Base-by-base conservation (phyloP, 1,140 invertebrate species). In the Caenorhabditis tropicalis region DNA sequence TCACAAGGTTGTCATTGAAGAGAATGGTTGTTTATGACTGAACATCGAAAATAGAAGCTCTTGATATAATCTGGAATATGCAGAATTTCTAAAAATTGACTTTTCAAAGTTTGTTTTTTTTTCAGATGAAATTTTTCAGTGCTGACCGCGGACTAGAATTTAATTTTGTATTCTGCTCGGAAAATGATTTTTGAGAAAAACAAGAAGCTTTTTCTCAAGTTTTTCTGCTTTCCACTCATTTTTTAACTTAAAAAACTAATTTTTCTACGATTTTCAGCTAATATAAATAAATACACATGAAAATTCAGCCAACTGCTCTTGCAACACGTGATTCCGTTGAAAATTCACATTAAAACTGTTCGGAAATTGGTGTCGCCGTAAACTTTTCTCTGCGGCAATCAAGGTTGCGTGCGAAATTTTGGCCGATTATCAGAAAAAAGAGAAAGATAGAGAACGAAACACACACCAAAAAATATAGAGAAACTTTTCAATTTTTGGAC, bases 331-430 rank as follows among this genome's bases (percentile, higher is more conserved):
- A 56, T 56, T 56, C 49, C 4, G 16, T 19, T 12, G 4, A 56
- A 4, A 24, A 56, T 12, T 9, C 21, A 27, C 53, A 27, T 27
- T 27, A 56, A 65, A 65, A n/a, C 27, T 12, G 24, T 58, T 58
- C 53, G 29, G 29, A 65, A 65, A 65, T 5, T 36, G 5, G 31
- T 65, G 15, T 36, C 19, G 58, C 58, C 16, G 58, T 19, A 65
- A 56, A 65, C 31, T 65, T 65, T 65, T 58, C n/a, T 3, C 58
- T 36, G 58, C 31, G 5, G 31, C 58, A 65, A 36, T 36, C 58
- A 65, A 65, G 58, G 58, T 65, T 65, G 58, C 58, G 58, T 65
- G 58, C 58, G 58, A 65, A 65, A 33, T 19, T 33, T 36, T 36
- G 10, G 0, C 29, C 58, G 58, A 65, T 65, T 65, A 65, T 65